Percentiles rank a stretch among this genome's conserved stretches.
These are phyloP conservation scores for Seira sanloemensis DNA, from an alignment of 2,888 invertebrate genomes.

Conservation along the genomic window DNA sequence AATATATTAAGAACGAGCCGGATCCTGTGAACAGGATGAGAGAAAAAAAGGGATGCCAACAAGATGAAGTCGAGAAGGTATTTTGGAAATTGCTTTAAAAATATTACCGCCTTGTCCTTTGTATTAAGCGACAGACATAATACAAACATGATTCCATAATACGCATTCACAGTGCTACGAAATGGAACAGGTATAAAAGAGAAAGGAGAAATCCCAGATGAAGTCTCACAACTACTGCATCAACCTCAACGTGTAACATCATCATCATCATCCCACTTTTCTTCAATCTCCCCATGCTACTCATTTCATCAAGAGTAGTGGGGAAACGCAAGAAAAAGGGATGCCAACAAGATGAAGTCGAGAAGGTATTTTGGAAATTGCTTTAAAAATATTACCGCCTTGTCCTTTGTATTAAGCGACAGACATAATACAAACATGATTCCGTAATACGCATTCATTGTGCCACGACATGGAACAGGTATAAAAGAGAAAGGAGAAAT, in stretches of 20 bases:
- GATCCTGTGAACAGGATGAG: not conserved
- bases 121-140: not conserved
- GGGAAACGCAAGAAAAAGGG: not conserved
- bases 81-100: not conserved
- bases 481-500: not conserved
- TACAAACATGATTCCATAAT: not conserved
- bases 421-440: not conserved
- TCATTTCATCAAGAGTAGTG: not conserved
- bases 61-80: not conserved
- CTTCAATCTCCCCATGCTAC: not conserved
- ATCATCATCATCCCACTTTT: not conserved
- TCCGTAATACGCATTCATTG: too few relatives aligned
- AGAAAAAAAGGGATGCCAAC: not conserved
- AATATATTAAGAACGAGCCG: not conserved
- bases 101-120: too few relatives aligned
- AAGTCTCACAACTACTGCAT: not conserved
- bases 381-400: not conserved
- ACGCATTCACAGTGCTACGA: too few relatives aligned
- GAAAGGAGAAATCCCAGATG: not conserved
- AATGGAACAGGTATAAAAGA: not conserved
- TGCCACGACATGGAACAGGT: not conserved
- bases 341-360: not conserved
- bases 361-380: not conserved
- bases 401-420: too few relatives aligned
- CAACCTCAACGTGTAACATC: conserved; percentile 1